Evolutionary conservation across 2,113 vertebrate species (phyloP), one percentile per base, ranked within the genome.

Genomic region (Cyprinodon variegatus): DNA sequence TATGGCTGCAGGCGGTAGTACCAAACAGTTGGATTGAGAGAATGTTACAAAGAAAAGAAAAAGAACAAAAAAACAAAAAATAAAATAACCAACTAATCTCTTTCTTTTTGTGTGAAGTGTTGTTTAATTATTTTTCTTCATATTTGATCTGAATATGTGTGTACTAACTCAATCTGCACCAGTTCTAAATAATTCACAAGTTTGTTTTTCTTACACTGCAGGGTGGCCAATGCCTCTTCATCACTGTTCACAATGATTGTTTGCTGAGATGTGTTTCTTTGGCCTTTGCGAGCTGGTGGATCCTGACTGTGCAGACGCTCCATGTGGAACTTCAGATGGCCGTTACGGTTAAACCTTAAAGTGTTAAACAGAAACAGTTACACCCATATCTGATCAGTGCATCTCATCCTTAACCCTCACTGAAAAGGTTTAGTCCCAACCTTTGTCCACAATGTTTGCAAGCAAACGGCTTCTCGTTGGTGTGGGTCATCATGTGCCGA

Each of bases 301-400:
- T 97, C 96, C 0, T 95, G 93, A 84, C 91, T 96, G 87, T 99
- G 98, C 74, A 99, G 95, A 68, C 98, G 94, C 87, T 99, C 96
- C 92, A 96, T 96, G 90, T 99, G 98, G 91, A 99, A 99, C 92
- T 99, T 99, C 64, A 99, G 93, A 86, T 99, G 98, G 8, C 97
- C 97, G 0, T 99, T 99, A 22, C 98, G 96, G 89, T 98, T 99
- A 92, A 99, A 99, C 83, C 98, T 99, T 79, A 38, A 39, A 61
- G 17, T 50, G 11, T 29, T 29, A 29, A 29, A 75, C 2, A 57
- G 7, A 61, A 38, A 46, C 6, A 50, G 1, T 1, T 1, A 40
- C 8, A 12, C 15, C 37, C 13, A 45, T 0, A n/a, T 39, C 20
- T 71, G 38, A 37, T 77, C 29, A 29, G 53, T 13, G 11, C 3